Evolutionary conservation across 2,113 vertebrate species (phyloP).

Genomic region (Potamarius usumacintae): DNA sequence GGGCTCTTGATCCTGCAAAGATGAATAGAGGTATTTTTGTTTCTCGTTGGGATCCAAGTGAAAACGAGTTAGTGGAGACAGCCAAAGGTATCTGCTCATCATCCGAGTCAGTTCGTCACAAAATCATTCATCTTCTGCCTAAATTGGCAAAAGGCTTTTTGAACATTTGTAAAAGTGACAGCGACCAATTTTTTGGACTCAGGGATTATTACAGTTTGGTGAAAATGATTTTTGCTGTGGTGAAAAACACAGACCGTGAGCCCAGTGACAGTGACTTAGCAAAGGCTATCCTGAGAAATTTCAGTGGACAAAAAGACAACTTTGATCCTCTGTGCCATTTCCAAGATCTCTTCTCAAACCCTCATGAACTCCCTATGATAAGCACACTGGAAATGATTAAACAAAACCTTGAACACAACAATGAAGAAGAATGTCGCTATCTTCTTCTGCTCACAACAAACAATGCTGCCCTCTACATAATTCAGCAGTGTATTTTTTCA

Average conservation of each 20-base stretch:
- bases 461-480: conserved; percentile 74
- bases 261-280: conserved; percentile 63
- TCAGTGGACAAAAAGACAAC: conserved; percentile 70
- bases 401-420: conserved; percentile 66
- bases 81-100: conserved; percentile 76
- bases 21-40: conserved; percentile 82
- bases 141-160: conserved; percentile 71
- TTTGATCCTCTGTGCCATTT: conserved; percentile 68
- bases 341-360: conserved; percentile 55
- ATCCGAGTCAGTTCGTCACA: conserved; percentile 53
- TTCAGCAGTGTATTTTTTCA: conserved; percentile 70
- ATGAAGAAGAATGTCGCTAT: conserved; percentile 67
- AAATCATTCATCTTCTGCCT: conserved; percentile 71
- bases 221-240: conserved; percentile 72
- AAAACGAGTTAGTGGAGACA: conserved; percentile 74
- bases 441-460: conserved; percentile 79
- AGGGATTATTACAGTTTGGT: conserved; percentile 78
- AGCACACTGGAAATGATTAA: conserved; percentile 71
- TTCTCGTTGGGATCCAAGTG: conserved; percentile 73
- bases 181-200: conserved; percentile 76
- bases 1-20: conserved; percentile 80
- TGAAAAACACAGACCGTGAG: conserved; percentile 59
- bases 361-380: conserved; percentile 58
- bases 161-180: conserved; percentile 64
- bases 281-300: conserved; percentile 75